Conservation (phyloP, 2,888 invertebrate species). For the Bursaphelenchus okinawaensis region DNA sequence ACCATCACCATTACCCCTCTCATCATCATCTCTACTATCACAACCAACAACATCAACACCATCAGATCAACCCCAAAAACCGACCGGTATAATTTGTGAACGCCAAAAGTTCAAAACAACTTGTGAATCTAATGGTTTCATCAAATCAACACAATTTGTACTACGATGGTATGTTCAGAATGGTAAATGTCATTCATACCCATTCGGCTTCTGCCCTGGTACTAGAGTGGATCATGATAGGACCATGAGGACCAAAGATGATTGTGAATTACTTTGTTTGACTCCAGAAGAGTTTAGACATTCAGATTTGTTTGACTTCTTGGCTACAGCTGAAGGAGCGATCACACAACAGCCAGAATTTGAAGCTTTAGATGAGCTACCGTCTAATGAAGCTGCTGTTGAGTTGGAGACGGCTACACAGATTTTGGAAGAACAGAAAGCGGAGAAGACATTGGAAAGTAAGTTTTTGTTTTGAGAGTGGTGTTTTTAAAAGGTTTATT, state of each 20-base stretch:
- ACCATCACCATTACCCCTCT: background rate
- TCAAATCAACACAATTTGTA: background rate
- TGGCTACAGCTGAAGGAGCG: background rate
- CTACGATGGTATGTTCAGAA: constrained; percentile 24
- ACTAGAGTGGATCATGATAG: constrained; percentile 14
- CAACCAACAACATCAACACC: too few relatives aligned
- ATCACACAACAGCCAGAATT: background rate
- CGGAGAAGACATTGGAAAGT: background rate
- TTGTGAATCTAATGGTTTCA: background rate
- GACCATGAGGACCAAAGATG: constrained; percentile 24
- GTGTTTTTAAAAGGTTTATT: too few relatives aligned
- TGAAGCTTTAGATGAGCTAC: background rate
- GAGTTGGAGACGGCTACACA: background rate
- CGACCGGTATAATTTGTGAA: constrained; percentile 5
- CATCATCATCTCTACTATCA: background rate
- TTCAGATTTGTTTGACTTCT: constrained; percentile 6
- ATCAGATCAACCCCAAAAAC: background rate
- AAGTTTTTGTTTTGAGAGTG: too few relatives aligned
- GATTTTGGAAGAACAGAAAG: background rate
- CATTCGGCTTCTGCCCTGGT: constrained; percentile 24
- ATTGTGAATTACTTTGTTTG: constrained; percentile 23
- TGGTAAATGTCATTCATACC: constrained; percentile 23
- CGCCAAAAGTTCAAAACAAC: constrained; percentile 12
- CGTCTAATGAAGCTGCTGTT: background rate
- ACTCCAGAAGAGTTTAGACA: constrained; percentile 5